Base-by-base conservation (phyloP, 2,113 vertebrate species). In the Hippopotamus amphibius region DNA sequence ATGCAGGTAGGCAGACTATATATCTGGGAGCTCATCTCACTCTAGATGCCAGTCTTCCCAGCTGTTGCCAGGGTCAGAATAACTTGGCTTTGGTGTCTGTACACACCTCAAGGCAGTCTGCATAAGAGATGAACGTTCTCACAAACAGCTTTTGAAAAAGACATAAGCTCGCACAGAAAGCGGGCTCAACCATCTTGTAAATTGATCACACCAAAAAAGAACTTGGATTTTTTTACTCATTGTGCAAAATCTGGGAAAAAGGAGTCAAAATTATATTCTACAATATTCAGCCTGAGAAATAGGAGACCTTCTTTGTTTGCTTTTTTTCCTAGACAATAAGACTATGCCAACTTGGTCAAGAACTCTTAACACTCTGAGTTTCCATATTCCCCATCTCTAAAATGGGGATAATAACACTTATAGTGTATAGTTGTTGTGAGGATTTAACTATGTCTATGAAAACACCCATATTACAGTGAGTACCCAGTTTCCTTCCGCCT, bases 61-160 rank as follows among this genome's bases (percentile, higher is more conserved):
- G 68, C 22, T 57, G 5, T 88, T 61, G 48, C 65, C 24, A 61
- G 17, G 65, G 57, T 80, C 22, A 55, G 19, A 76, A 69, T 82
- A 74, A 53, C 19, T 48, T 61, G 77, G 41, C 72, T 33, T 74
- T 69, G 7, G 22, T 74, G 43, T 91, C 59, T 74, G 5, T 48
- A 33, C 26, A 71, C 14, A 55, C 8, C 8, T 71, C 28, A 76
- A 69, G 16, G 30, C 53, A 85, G 13, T 43, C 16, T 81, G 28
- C 17, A 21, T 85, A 61, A 94, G 24, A 65, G 63, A 57, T 7
- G 16, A 66, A 59, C 66, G n/a, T 61, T 85, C 55, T 85, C 28
- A n/a, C 48, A 89, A 61, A 55, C 30, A 77, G 30, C 26, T 88
- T 90, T 92, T 43, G 66, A 74, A 85, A 88, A 96, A 89, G 33